Conservation (phyloP, 2,888 invertebrate species). For the Tromatobia lineatoria region DNA sequence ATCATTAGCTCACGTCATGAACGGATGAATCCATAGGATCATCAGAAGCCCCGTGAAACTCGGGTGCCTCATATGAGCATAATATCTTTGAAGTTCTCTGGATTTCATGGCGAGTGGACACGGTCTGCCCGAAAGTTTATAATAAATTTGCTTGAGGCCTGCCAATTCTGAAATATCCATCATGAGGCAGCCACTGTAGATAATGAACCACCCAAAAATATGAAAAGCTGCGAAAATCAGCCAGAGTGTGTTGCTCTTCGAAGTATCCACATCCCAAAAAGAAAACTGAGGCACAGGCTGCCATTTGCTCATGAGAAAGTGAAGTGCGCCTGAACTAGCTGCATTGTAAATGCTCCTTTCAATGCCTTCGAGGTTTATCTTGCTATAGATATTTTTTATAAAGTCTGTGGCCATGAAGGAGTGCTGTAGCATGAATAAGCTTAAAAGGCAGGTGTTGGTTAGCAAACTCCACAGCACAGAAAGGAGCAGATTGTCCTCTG, state of each 20-base stretch:
- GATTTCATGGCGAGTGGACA: conserved; percentile 87
- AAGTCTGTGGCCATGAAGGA: conserved; percentile 86
- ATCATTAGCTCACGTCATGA: conserved; percentile 86
- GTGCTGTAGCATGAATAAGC: conserved; percentile 88
- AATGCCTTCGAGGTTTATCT: conserved; percentile 83
- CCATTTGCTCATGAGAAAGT: conserved; percentile 87
- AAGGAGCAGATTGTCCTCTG: conserved; percentile 74
- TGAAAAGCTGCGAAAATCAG: conserved; percentile 86
- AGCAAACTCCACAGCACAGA: conserved; percentile 84
- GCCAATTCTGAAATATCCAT: conserved; percentile 88
- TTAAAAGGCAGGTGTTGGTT: conserved; percentile 86
- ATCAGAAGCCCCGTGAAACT: conserved; percentile 87
- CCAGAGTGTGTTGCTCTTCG: conserved; percentile 85
- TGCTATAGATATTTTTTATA: conserved; percentile 85
- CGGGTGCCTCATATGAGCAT: conserved; percentile 88
- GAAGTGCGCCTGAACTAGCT: conserved; percentile 82
- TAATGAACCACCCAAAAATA: conserved; percentile 87
- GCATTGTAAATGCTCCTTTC: conserved; percentile 80
- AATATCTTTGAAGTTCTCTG: conserved; percentile 86
- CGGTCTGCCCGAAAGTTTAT: conserved; percentile 86
- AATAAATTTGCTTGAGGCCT: conserved; percentile 89
- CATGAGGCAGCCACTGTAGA: conserved; percentile 88
- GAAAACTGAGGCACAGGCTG: conserved; percentile 85
- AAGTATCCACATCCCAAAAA: conserved; percentile 87
- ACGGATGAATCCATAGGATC: conserved; percentile 88